Evolutionary conservation across 2,113 vertebrate species (phyloP).

Genomic region (Syngnathus scovelli): DNA sequence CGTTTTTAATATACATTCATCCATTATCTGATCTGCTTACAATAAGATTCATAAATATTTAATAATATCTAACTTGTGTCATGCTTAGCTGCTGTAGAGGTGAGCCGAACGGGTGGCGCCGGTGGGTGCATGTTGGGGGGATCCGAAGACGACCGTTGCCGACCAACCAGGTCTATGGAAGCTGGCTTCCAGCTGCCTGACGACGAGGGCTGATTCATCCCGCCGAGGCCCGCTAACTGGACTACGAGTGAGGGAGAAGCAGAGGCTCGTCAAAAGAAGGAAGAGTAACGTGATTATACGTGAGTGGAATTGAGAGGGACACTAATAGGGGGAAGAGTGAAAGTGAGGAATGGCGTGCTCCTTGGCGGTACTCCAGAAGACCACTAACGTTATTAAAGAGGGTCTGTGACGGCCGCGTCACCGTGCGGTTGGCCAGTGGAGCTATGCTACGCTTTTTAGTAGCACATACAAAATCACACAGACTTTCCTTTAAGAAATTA

Average conservation of each 20-base stretch:
- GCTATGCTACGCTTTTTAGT: neutral
- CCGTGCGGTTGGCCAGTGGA: neutral
- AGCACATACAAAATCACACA: neutral
- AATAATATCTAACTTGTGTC: neutral
- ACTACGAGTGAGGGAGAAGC: constrained; percentile 56
- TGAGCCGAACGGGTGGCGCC: constrained; percentile 87
- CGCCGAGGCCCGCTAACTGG: constrained; percentile 76
- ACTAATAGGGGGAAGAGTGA: constrained; percentile 31
- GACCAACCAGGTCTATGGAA: constrained; percentile 80
- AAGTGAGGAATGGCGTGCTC: constrained; percentile 37
- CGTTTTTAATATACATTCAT: no score
- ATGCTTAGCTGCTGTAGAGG: constrained; percentile 84
- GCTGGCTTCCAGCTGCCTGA: constrained; percentile 87
- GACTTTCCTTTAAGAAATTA: neutral
- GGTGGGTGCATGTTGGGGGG: constrained; percentile 96
- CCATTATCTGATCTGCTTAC: no score
- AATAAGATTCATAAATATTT: no score
- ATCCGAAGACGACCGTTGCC: constrained; percentile 96
- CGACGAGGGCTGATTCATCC: constrained; percentile 75
- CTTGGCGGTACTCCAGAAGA: constrained; percentile 40
- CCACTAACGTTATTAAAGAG: constrained; percentile 43
- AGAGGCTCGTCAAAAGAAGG: neutral
- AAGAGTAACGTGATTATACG: constrained; percentile 1
- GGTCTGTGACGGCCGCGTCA: constrained; percentile 2
- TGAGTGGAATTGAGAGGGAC: constrained; percentile 32